These are phyloP conservation scores for Chelonus formosanus DNA, from an alignment of 2,888 invertebrate species.

Conservation along the genomic window DNA sequence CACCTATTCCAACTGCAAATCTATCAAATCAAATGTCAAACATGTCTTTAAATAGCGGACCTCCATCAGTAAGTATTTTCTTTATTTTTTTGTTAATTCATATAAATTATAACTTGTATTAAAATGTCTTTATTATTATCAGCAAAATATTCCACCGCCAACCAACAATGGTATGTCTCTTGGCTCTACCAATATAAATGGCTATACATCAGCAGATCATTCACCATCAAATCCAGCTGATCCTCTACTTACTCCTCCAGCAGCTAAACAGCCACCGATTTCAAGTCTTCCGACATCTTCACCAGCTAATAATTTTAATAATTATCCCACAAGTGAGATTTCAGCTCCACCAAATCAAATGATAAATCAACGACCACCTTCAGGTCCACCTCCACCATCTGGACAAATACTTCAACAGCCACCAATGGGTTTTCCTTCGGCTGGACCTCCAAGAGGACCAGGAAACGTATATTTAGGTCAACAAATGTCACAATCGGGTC, in stretches of 20 bases:
- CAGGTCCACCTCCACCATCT: slow-evolving; percentile 38
- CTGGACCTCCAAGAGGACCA: slow-evolving; percentile 35
- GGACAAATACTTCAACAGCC: slow-evolving; percentile 29
- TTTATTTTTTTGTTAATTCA: background rate
- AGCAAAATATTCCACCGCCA: slow-evolving; percentile 42
- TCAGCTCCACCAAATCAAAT: slow-evolving; percentile 27
- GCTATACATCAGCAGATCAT: slow-evolving; percentile 48
- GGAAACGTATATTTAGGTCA: slow-evolving; percentile 43
- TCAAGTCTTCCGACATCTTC: slow-evolving; percentile 34
- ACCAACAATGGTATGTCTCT: slow-evolving; percentile 45
- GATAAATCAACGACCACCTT: slow-evolving; percentile 33
- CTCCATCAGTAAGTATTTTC: slow-evolving; percentile 22
- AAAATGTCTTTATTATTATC: background rate
- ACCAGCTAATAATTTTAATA: slow-evolving; percentile 30
- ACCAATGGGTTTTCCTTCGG: slow-evolving; percentile 28
- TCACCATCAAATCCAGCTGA: slow-evolving; percentile 38
- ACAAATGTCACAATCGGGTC: slow-evolving; percentile 44
- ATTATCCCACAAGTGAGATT: slow-evolving; percentile 29
- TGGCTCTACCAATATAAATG: slow-evolving; percentile 41
- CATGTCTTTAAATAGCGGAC: slow-evolving; percentile 48
- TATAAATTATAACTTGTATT: too few relatives aligned
- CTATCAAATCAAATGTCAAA: slow-evolving; percentile 55
- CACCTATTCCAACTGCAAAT: slow-evolving; percentile 44
- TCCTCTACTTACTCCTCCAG: slow-evolving; percentile 1
- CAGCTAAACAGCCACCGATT: background rate